These are phyloP conservation scores for Mya arenaria DNA, from an alignment of 1,140 invertebrate genomes.

Conservation along the genomic window DNA sequence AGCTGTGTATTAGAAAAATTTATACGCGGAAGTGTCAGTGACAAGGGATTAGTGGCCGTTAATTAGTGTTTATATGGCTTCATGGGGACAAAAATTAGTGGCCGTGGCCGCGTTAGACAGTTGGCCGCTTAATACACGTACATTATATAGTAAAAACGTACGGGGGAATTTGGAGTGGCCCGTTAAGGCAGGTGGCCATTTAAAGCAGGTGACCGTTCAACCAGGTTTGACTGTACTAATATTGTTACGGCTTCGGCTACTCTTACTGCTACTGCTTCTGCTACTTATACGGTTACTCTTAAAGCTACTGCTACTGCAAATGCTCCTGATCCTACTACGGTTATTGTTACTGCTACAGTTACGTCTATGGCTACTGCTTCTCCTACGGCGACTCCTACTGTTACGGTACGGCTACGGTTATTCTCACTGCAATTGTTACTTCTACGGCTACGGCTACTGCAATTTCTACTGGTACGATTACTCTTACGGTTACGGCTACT, in stretches of 20 bases:
- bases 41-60: too few relatives aligned
- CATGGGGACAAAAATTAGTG: too few relatives aligned
- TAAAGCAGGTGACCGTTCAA: too few relatives aligned
- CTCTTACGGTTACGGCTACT: slow-evolving; percentile 10
- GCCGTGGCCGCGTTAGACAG: too few relatives aligned
- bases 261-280: neutral
- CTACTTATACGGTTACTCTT: neutral
- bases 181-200: too few relatives aligned
- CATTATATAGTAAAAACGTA: too few relatives aligned
- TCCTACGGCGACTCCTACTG: neutral
- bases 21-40: too few relatives aligned
- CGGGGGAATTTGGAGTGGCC: too few relatives aligned
- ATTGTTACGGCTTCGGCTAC: neutral
- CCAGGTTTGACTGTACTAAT: neutral
- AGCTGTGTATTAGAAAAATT: too few relatives aligned
- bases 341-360: neutral
- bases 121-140: too few relatives aligned
- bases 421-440: slow-evolving; percentile 4
- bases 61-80: too few relatives aligned
- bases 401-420: neutral
- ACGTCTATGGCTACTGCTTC: neutral
- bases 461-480: slow-evolving; percentile 18
- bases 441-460: slow-evolving; percentile 18
- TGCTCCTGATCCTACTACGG: neutral
- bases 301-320: neutral